Evolutionary conservation across 2,797 vertebrate species (phyloP), one percentile per base, ranked within the genome.

Genomic region (Tapera naevia): DNA sequence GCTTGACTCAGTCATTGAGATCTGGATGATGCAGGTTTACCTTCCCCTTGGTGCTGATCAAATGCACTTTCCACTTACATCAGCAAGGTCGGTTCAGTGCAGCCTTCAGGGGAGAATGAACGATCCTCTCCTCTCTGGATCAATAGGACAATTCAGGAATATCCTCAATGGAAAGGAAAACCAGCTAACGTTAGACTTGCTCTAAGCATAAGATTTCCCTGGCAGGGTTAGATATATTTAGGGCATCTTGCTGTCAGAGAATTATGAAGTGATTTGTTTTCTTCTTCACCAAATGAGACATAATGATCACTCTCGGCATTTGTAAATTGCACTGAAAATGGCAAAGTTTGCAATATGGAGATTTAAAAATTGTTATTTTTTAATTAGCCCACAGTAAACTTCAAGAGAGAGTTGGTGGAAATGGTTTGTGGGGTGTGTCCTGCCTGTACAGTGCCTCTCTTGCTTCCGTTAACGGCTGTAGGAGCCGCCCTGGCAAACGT

Each of bases 391-490:
- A 4, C 5, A 10, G 25, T 58, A 35, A 75, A 39, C 10, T 41
- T 54, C 7, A 62, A 61, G 45, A 24, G 45, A 24, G 5, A 13
- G 28, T 30, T 24, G 51, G 41, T 2, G 35, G 41, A 30, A 56
- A 16, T 2, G 37, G 32, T 13, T 33, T 3, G 8, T 1, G 65
- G 48, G 56, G 30, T 2, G 17, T 0, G 2, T 17, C 43, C 82
- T 24, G 19, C 2, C 57, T 8, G 39, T 0, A 18, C 1, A 0
- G 7, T 5, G 7, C 45, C 28, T 1, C 27, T 37, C 11, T 15
- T 1, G 7, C 2, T 32, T 7, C 58, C 57, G 3, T 19, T 11
- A 11, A 1, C 0, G 4, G 5, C 57, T 32, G 12, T 0, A 2
- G 35, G 43, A 65, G 61, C 76, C 21, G n/a, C 65, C 41, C 65